Percentiles rank a stretch among this genome's conserved stretches.
phyloP scores from a whole-genome alignment of 2,797 vertebrate genomes.

The Galagoides demidoff region DNA sequence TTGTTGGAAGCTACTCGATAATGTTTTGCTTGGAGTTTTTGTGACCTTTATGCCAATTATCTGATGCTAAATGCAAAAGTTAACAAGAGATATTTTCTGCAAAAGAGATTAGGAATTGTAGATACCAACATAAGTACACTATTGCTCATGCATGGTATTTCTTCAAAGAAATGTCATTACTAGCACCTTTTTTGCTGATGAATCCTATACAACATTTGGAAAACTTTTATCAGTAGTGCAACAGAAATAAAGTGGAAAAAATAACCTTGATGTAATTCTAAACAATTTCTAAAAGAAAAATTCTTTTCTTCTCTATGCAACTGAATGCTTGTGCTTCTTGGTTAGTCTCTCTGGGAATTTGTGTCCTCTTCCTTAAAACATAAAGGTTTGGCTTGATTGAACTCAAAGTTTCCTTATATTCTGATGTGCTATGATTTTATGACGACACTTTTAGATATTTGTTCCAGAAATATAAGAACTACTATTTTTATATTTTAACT shows the following conservation, averaged over 20 bases:
- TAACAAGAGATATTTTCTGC: conserved; percentile 68
- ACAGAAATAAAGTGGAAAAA: background rate
- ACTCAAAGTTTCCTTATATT: background rate
- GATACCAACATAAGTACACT: conserved; percentile 67
- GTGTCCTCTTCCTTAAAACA: background rate
- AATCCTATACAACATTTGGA: background rate
- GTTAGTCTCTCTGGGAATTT: background rate
- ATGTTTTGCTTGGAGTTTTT: conserved; percentile 67
- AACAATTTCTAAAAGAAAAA: background rate
- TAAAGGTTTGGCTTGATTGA: background rate
- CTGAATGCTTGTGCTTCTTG: background rate
- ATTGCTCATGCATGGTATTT: conserved; percentile 49
- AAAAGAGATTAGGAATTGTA: conserved; percentile 50
- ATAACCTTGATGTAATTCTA: background rate
- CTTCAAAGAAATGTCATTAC: conserved; percentile 57
- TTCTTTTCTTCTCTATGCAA: background rate
- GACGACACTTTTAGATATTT: background rate
- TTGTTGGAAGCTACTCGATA: background rate
- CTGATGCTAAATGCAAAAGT: conserved; percentile 69
- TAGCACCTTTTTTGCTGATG: background rate
- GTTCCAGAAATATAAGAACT: background rate
- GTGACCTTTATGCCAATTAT: conserved; percentile 55
- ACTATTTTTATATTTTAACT: background rate
- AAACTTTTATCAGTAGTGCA: background rate
- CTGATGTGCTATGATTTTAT: background rate